These are phyloP conservation scores for Phalanger gymnotis DNA, from an alignment of 2,797 vertebrate genomes.

Conservation along the genomic window DNA sequence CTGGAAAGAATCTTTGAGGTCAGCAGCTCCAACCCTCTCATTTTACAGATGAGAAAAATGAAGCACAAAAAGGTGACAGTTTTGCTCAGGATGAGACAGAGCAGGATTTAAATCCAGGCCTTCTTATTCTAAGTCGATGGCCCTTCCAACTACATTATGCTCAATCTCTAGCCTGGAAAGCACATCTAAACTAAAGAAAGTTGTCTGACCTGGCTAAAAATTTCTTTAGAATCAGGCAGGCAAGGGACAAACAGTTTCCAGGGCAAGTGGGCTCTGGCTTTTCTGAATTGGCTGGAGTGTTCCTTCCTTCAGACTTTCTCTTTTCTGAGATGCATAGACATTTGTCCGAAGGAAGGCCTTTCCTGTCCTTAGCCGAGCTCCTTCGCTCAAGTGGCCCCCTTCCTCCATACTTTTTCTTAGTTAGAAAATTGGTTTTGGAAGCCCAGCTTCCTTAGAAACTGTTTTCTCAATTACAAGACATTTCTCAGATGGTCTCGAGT, in stretches of 20 bases:
- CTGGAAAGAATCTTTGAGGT: neutral
- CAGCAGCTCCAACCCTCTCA: neutral
- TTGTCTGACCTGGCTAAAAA: conserved; percentile 49
- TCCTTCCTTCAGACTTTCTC: conserved; percentile 3
- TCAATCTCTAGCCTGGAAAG: conserved; percentile 43
- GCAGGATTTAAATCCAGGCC: neutral
- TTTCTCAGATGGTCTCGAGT: conserved; percentile 23
- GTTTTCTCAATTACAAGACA: conserved; percentile 16
- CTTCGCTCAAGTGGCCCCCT: conserved; percentile 62
- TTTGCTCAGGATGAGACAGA: neutral
- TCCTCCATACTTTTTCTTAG: conserved; percentile 40
- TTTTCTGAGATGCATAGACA: conserved; percentile 19
- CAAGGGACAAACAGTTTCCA: conserved; percentile 48
- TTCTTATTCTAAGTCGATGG: neutral
- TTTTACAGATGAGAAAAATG: neutral
- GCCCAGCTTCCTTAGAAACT: conserved; percentile 18
- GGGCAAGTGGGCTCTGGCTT: conserved; percentile 48
- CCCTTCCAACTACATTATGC: neutral
- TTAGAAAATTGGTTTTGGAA: conserved; percentile 34
- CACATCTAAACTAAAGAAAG: conserved; percentile 45
- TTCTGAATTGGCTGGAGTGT: conserved; percentile 47
- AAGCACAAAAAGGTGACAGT: neutral
- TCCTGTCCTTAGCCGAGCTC: conserved; percentile 40
- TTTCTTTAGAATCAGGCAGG: conserved; percentile 50
- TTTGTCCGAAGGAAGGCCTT: neutral